These are phyloP conservation scores for Dascillus cervinus DNA, from an alignment of 2,888 invertebrate species.

Conservation along the genomic window DNA sequence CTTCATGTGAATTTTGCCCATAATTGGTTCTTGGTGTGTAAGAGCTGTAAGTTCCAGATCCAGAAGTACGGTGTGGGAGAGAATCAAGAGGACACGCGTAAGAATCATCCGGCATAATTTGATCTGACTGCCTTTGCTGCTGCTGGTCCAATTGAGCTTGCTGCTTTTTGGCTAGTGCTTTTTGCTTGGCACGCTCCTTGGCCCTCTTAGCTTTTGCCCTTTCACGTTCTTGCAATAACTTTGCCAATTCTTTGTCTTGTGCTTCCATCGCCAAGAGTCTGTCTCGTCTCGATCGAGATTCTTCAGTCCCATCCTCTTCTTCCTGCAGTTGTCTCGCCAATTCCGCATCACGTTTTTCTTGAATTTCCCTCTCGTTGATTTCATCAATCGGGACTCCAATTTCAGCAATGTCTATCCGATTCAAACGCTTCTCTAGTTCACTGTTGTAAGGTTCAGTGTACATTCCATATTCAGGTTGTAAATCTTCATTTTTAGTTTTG, in stretches of 20 bases:
- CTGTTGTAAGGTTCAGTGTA: conserved; percentile 36
- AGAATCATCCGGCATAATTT: conserved; percentile 40
- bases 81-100: conserved; percentile 52
- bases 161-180: conserved; percentile 48
- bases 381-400: conserved; percentile 47
- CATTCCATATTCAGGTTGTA: conserved; percentile 5
- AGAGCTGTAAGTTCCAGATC: conserved; percentile 4
- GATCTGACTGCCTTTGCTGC: conserved; percentile 24
- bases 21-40: conserved; percentile 1
- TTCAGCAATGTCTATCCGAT: conserved; percentile 37
- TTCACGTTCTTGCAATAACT: conserved; percentile 68
- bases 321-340: conserved; percentile 68
- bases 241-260: conserved; percentile 70
- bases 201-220: conserved; percentile 62
- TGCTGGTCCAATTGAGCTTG: conserved; percentile 33
- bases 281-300: conserved; percentile 49
- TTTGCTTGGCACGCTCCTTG: conserved; percentile 60
- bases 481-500: conserved; percentile 1
- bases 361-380: conserved; percentile 40
- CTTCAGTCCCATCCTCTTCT: conserved; percentile 58
- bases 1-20: conserved; percentile 22
- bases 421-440: conserved; percentile 26
- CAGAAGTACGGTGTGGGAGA: conserved; percentile 30
- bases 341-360: conserved; percentile 69
- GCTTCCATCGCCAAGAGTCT: conserved; percentile 68